A percentile compares a stretch with the other conserved stretches of the same genome.
Evolutionary conservation across 2,797 vertebrate species (phyloP).

Genomic region (Tragelaphus oryx): DNA sequence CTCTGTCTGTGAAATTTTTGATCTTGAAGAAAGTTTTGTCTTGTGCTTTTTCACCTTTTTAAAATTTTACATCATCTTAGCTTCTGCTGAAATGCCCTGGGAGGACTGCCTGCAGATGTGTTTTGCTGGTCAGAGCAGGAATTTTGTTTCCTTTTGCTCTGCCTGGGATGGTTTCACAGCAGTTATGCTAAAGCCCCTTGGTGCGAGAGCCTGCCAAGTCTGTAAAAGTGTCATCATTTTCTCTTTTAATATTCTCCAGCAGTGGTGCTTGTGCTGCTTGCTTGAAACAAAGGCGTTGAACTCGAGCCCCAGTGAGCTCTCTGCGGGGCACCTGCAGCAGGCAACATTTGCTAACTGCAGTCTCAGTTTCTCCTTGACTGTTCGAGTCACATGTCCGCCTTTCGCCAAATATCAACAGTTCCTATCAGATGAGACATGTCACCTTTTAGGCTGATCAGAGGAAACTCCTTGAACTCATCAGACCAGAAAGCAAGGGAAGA

Average conservation of each 20-base stretch:
- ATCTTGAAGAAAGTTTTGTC: background rate
- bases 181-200: constrained; percentile 10
- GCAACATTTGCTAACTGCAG: background rate
- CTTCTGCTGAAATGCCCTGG: background rate
- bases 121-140: background rate
- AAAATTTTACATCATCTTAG: background rate
- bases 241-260: constrained; percentile 46
- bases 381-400: background rate
- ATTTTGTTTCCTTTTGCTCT: constrained; percentile 30
- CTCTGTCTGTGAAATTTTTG: background rate
- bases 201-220: constrained; percentile 43
- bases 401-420: background rate
- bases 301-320: background rate
- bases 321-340: background rate
- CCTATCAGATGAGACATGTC: background rate
- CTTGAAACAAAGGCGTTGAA: background rate
- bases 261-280: background rate
- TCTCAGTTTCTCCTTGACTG: background rate
- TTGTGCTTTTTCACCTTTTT: background rate
- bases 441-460: background rate
- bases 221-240: constrained; percentile 62
- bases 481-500: background rate
- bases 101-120: background rate
- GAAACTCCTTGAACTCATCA: background rate
- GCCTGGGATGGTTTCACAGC: background rate